phyloP scores from a whole-genome alignment of 1,140 invertebrate species.

The Brachionus asplanchnoidis region DNA sequence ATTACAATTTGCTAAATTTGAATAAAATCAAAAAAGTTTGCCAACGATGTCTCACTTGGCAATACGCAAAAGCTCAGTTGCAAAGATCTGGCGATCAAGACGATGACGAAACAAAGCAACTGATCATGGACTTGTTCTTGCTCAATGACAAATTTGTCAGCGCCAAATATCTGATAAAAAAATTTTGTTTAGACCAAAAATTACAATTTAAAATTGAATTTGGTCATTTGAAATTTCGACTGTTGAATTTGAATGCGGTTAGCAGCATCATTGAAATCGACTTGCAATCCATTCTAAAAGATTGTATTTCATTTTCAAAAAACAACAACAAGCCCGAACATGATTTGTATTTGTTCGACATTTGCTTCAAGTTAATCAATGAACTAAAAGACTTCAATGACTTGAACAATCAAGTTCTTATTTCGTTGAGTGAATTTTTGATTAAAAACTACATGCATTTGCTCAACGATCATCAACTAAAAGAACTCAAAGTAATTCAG shows the following conservation, averaged over 20 bases:
- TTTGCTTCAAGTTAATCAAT: background rate
- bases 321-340: background rate
- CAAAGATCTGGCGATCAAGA: background rate
- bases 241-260: background rate
- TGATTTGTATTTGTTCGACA: background rate
- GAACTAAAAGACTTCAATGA: slow-evolving; percentile 33
- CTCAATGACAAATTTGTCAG: slow-evolving; percentile 29
- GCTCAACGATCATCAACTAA: background rate
- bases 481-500: background rate
- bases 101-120: background rate
- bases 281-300: slow-evolving; percentile 17
- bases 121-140: slow-evolving; percentile 28
- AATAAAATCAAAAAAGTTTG: slow-evolving; percentile 17
- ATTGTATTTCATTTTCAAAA: slow-evolving; percentile 1
- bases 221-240: slow-evolving; percentile 25
- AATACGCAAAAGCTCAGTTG: slow-evolving; percentile 1
- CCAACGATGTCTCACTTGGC: slow-evolving; percentile 41
- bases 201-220: slow-evolving; percentile 38
- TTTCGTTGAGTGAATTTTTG: slow-evolving; percentile 22
- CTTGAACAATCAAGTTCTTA: slow-evolving; percentile 24
- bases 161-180: slow-evolving; percentile 23
- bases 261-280: slow-evolving; percentile 37
- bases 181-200: background rate
- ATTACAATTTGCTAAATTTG: background rate
- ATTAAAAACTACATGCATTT: background rate